Evolutionary conservation across 92 coral and sea anemone genomes (phyloP), one percentile per base, ranked within the genome.

Genomic region (Zoanthus sociatus): DNA sequence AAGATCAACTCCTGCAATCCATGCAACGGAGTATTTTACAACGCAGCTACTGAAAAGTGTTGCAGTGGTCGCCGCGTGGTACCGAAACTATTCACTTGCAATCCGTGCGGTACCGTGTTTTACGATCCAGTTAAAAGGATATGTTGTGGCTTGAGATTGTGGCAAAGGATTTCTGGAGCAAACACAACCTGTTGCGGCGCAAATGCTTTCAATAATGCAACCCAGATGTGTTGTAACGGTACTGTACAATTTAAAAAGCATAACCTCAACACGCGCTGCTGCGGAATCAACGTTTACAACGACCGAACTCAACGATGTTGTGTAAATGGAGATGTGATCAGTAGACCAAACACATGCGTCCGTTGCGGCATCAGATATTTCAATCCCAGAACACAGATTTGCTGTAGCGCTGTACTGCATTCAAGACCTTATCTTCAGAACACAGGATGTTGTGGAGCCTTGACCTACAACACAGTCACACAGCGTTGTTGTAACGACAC

Each of bases 391-490:
- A 5, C 53, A 5, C 53, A 48, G 6, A 48, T 48, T 48, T 48
- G 53, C 9, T 48, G 53, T 6, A 14, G 53, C 0, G 7, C 14
- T 51, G n/a, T 9, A 73, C 21, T 73, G 15, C 78, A 18, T 42
- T 26, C 0, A 26, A 73, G 78, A 46, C 13, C 4, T 32, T 33
- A 47, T 50, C 0, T 30, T 47, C 53, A 18, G 42, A 50, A 76
- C 64, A 76, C 79, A 50, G 79, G 6, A 31, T 76, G 79, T 37
- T 76, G 79, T 53, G 10, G 79, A 56, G 58, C 7, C 56, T 37
- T 16, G 33, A 83, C 76, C 11, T 83, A 67, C 77, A 83, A 83
- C 77, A 74, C 60, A 18, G 77, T 48, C 18, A 83, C 77, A n/a
- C 61, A 37, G 20, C 66, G 48, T 21, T 83, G 87, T 46, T 83